Evolutionary conservation across 2,888 invertebrate genomes (phyloP).

Genomic region (Capitulum mitella): DNA sequence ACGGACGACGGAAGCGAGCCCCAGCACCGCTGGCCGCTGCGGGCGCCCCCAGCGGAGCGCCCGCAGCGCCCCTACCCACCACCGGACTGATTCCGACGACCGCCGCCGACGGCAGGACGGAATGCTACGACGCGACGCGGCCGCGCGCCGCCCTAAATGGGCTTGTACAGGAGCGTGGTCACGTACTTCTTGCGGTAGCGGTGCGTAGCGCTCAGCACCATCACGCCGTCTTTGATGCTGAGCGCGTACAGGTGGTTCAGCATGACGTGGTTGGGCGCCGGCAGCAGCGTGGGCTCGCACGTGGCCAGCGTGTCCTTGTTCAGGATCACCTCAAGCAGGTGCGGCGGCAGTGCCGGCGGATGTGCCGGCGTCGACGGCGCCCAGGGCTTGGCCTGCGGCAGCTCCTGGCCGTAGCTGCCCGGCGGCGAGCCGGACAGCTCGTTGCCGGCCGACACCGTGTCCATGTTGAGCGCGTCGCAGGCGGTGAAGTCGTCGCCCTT

Average conservation of each 20-base stretch:
- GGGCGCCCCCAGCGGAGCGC: no score
- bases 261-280: constrained; percentile 99
- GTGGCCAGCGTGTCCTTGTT: constrained; percentile 92
- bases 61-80: no score
- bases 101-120: no score
- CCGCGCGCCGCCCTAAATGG: neutral
- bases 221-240: constrained; percentile 61
- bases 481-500: neutral
- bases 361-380: neutral
- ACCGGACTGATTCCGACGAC: no score
- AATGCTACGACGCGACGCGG: no score
- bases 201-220: constrained; percentile 98
- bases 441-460: neutral
- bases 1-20: no score
- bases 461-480: constrained; percentile 19
- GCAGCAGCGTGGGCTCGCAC: constrained; percentile 96
- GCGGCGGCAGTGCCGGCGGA: constrained; percentile 8
- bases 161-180: constrained; percentile 11
- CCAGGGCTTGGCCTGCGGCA: constrained; percentile 9
- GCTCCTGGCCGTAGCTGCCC: neutral
- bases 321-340: constrained; percentile 45
- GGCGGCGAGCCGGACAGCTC: constrained; percentile 8
- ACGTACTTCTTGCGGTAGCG: constrained; percentile 99
- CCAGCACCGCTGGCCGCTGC: no score
- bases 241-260: constrained; percentile 17